A percentile compares a stretch with the other conserved stretches of the same genome.
Evolutionary conservation across 2,888 invertebrate species (phyloP).

Genomic region (Dione juno): DNA sequence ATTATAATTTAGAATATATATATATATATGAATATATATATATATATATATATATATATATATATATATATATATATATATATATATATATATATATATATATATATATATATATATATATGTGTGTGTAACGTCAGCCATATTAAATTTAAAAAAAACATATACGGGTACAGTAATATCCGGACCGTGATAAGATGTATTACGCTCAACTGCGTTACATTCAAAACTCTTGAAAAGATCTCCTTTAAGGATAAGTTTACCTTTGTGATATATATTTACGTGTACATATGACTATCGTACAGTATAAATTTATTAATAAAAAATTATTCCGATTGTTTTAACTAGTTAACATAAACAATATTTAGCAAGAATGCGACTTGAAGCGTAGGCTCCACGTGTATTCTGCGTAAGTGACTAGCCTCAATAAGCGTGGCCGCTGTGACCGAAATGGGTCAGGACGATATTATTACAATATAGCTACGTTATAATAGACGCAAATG

Average conservation of each 20-base stretch:
- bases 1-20: no score
- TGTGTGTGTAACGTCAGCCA: no score
- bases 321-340: background rate
- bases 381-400: background rate
- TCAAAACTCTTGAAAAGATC: background rate
- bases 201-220: background rate
- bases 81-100: no score
- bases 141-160: background rate
- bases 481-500: background rate
- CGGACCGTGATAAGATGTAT: background rate
- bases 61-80: no score
- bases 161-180: background rate
- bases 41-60: no score
- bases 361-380: background rate
- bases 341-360: background rate
- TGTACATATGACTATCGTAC: no score
- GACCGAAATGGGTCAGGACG: conserved; percentile 7
- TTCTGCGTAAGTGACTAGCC: background rate
- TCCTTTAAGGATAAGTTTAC: background rate
- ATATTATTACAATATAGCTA: background rate
- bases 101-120: no score
- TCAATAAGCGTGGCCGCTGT: background rate
- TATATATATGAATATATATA: no score
- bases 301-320: no score
- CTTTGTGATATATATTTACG: background rate